Percentiles rank a stretch among this genome's conserved stretches.
Evolutionary conservation across 2,113 vertebrate species (phyloP).

Genomic region (human): GRCh38 chr13:27416501-27417000

Average conservation of each 20-base stretch:
- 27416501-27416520: not conserved
- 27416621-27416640: not conserved
- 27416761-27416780: not conserved
- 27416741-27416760: not conserved
- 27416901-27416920: not conserved
- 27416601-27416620: not conserved
- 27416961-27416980: not conserved
- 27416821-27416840: not conserved
- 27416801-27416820: not conserved
- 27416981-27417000: not conserved
- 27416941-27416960: not conserved
- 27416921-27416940: not conserved
- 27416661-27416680: not conserved
- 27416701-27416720: not conserved
- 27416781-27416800: not conserved
- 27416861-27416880: not conserved
- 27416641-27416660: not conserved
- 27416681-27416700: fast-evolving
- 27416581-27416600: not conserved
- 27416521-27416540: not conserved
- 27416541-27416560: not conserved
- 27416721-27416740: not conserved
- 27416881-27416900: not conserved
- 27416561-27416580: not conserved
- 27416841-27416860: not conserved